Evolutionary conservation across 2,113 vertebrate species (phyloP).

Genomic region (Sinocyclocheilus anshuiensis): DNA sequence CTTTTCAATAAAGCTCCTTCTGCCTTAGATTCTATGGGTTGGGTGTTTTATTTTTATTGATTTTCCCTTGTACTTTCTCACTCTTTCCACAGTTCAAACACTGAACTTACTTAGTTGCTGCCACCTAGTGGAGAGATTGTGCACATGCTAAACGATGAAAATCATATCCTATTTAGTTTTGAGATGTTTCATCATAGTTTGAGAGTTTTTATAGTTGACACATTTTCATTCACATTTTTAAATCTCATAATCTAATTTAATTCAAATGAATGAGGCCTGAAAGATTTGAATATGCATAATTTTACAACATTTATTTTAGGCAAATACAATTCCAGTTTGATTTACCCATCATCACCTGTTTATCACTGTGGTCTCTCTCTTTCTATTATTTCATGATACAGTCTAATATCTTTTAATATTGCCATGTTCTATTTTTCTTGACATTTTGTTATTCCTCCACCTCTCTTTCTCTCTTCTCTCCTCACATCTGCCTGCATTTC

Average conservation of each 20-base stretch:
- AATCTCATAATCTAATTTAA: not conserved
- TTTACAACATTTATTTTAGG: not conserved
- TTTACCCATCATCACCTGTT: not conserved
- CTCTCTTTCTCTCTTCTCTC: conserved; percentile 57
- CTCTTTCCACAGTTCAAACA: not conserved
- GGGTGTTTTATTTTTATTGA: conserved; percentile 50
- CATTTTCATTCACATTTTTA: not conserved
- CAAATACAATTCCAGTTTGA: not conserved
- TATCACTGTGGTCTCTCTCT: not conserved
- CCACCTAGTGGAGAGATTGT: conserved; percentile 63
- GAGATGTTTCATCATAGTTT: not conserved
- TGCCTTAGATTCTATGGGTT: conserved; percentile 53
- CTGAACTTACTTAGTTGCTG: conserved; percentile 22
- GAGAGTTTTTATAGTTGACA: not conserved
- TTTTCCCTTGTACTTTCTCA: conserved; percentile 19
- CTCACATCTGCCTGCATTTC: conserved; percentile 36
- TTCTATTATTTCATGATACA: not conserved
- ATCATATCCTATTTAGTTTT: not conserved
- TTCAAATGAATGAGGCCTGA: not conserved
- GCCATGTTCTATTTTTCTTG: not conserved
- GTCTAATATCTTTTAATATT: not conserved
- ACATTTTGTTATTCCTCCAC: conserved; percentile 24
- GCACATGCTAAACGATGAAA: not conserved
- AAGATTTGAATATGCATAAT: not conserved
- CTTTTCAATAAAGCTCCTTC: conserved; percentile 64